phyloP scores from a whole-genome alignment of 1,140 invertebrate genomes.

The Hyles vespertilio region DNA sequence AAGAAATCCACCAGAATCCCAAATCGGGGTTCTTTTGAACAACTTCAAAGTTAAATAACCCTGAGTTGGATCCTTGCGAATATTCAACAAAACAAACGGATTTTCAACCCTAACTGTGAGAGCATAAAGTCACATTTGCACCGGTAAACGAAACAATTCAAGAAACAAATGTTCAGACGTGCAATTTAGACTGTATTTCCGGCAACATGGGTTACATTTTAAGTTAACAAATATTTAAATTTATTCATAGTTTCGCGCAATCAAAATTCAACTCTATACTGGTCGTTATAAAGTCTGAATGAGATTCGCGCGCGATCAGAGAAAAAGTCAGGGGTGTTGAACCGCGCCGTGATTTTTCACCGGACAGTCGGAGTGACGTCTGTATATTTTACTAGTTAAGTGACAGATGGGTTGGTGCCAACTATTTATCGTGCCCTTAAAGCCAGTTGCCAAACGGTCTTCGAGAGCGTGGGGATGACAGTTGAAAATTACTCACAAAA shows the following conservation, averaged over 20 bases:
- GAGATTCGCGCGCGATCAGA: conserved; percentile 1
- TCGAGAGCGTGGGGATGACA: conserved; percentile 52
- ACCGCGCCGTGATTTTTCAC: conserved; percentile 65
- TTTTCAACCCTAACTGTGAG: conserved; percentile 22
- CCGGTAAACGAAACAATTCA: conserved; percentile 28
- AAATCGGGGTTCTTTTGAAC: conserved; percentile 71
- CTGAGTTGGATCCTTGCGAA: conserved; percentile 32
- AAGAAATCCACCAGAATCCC: conserved; percentile 71
- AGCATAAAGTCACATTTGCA: conserved; percentile 40
- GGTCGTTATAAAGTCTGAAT: conserved; percentile 13
- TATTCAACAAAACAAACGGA: conserved; percentile 21
- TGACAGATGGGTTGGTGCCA: conserved; percentile 70
- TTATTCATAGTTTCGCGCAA: conserved; percentile 51
- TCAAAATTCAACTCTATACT: conserved; percentile 39
- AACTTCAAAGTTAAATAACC: conserved; percentile 74
- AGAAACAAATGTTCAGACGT: conserved; percentile 67
- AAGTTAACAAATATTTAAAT: conserved; percentile 76
- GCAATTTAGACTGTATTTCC: conserved; percentile 74
- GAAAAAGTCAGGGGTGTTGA: conserved; percentile 47
- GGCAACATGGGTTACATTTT: conserved; percentile 74
- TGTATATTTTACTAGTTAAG: conserved; percentile 75
- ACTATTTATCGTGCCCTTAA: conserved; percentile 74
- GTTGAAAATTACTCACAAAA: conserved; percentile 60
- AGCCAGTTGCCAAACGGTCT: conserved; percentile 63
- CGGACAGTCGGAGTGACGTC: conserved; percentile 65